Conservation (phyloP, 2,113 vertebrate species). For the Myrmecophaga tridactyla region DNA sequence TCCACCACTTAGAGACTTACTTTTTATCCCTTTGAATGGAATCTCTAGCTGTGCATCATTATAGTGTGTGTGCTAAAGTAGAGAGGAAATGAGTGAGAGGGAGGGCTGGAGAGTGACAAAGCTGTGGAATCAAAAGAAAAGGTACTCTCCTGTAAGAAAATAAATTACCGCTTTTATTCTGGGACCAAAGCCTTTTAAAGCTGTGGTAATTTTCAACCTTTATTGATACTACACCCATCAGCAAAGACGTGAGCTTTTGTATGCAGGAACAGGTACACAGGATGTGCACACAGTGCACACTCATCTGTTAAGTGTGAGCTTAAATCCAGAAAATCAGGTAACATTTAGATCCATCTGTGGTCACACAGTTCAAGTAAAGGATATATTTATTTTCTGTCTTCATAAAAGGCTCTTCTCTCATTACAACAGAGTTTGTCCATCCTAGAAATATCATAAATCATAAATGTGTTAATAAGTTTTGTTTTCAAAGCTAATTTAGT, state of each 20-base stretch:
- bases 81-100: not conserved
- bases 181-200: conserved; percentile 43
- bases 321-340: not conserved
- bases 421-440: not conserved
- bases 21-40: conserved; percentile 45
- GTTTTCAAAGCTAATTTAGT: not conserved
- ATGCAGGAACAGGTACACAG: not conserved
- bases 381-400: not conserved
- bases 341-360: too few species aligned
- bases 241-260: not conserved
- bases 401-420: not conserved
- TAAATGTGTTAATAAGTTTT: not conserved
- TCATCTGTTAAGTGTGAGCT: not conserved
- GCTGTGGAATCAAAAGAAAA: not conserved
- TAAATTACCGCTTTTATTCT: not conserved
- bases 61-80: not conserved
- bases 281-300: fast-evolving
- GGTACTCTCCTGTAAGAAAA: not conserved
- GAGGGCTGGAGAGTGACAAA: not conserved
- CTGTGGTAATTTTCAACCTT: conserved; percentile 24
- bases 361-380: not conserved
- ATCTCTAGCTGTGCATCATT: conserved; percentile 28
- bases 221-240: not conserved
- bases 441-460: not conserved
- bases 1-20: not conserved